Base-by-base conservation (phyloP, 2,888 invertebrate species). In the Rhodophaea formosa region DNA sequence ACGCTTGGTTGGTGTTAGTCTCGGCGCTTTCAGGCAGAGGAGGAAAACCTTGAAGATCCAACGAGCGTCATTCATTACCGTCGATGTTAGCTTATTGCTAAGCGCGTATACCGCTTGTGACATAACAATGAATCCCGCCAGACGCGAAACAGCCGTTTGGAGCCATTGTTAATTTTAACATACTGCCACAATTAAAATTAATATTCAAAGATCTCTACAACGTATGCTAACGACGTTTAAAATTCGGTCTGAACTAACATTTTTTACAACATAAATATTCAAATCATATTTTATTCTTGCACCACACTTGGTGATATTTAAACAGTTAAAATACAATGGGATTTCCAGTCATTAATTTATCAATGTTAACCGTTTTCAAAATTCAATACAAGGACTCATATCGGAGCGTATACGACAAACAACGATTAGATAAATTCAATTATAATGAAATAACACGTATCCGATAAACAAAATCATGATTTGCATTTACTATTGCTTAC, bases 21-120 rank as follows among this genome's bases (percentile, higher is more conserved):
- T 68, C 70, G 71, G 67, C 59, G 70, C 65, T 74, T 72, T 71
- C 62, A 71, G 67, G 8, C 12, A 63, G 58, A 72, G 63, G 62
- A 73, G 77, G 75, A 77, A 80, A 75, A 69, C 81, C 81, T 82
- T 82, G 80, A 73, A 58, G 64, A 62, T 56, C 66, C 64, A 64
- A 67, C 65, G 63, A 68, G 63, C 63, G 65, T 62, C 59, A 69
- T 16, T 62, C 59, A 69, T 16, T 59, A 35, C 47, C 29, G 7
- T 8, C 14, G 35, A 17, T 35, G 47, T 47, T 17, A 56, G 23
- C 39, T 56, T 39, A 47, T 47, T 30, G 32, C 44, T 47, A 47
- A 39, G 23, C 17, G 46, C 23, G 35, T 17, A 39, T 46, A 55
- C 23, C 23, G 43, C 42, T 39, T 17, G 46, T 56, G 47, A 30